Conservation (phyloP, 1,140 invertebrate genomes). For the Aphelinus certus region DNA sequence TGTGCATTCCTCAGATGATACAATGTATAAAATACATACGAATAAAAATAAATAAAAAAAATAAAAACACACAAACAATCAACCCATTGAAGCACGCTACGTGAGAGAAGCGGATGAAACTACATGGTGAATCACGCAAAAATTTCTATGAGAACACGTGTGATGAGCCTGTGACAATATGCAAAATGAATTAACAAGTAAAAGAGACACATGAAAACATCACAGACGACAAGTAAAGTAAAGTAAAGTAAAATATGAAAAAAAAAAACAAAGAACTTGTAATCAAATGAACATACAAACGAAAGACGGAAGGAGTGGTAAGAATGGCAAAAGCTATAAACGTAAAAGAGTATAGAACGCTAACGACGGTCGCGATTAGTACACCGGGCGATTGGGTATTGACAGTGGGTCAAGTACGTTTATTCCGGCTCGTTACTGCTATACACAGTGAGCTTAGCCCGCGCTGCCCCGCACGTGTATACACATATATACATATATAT, state of each 20-base stretch:
- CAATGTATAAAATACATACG: too few species aligned
- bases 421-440: conserved; percentile 35
- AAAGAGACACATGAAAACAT: not conserved
- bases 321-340: not conserved
- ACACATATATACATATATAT: too few species aligned
- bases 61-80: conserved; percentile 44
- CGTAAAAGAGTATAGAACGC: conserved; percentile 10
- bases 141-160: conserved; percentile 1
- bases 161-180: not conserved
- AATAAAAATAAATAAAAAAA: conserved; percentile 36
- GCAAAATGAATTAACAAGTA: not conserved
- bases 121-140: not conserved
- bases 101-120: conserved; percentile 34
- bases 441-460: not conserved
- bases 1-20: too few species aligned
- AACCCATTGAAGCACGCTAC: conserved; percentile 48
- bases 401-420: conserved; percentile 38
- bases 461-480: not conserved
- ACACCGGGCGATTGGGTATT: conserved; percentile 28
- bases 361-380: conserved; percentile 30
- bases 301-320: not conserved
- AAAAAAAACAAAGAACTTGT: conserved; percentile 9
- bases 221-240: not conserved
- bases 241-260: not conserved
- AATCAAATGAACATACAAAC: not conserved